Conservation (phyloP, 2,888 invertebrate genomes). For the Amblyjoppa fuscipennis region DNA sequence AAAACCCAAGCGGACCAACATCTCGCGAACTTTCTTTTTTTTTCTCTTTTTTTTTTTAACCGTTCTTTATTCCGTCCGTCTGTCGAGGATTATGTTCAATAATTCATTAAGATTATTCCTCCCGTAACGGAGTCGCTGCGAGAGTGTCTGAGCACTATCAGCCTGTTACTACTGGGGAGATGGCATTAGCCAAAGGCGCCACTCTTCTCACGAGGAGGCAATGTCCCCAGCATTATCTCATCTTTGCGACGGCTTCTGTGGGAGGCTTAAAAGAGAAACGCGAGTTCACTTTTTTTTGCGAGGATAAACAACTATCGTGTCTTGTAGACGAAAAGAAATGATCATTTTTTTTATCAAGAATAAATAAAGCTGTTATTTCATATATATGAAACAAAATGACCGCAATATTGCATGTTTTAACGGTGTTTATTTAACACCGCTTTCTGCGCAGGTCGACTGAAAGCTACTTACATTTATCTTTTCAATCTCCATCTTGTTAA, state of each 20-base stretch:
- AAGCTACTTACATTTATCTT: too few species aligned
- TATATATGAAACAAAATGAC: too few species aligned
- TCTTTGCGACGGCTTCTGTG: background rate
- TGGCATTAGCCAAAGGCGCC: constrained; percentile 28
- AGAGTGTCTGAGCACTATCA: constrained; percentile 38
- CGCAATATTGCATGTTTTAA: too few species aligned
- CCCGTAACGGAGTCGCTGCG: constrained; percentile 9
- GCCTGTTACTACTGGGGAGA: constrained; percentile 28
- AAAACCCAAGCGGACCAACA: constrained; percentile 43
- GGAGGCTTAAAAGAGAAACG: background rate
- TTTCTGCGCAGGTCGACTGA: too few species aligned
- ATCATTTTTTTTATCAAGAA: background rate
- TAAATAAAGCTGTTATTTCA: too few species aligned
- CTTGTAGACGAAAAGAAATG: background rate
- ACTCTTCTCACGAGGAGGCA: constrained; percentile 1
- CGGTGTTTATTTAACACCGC: too few species aligned
- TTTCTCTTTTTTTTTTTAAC: background rate
- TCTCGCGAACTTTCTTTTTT: constrained; percentile 23
- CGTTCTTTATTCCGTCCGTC: constrained; percentile 35
- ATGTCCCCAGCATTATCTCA: background rate
- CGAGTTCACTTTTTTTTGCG: background rate
- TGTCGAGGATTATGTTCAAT: constrained; percentile 63
- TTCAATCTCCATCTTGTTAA: too few species aligned
- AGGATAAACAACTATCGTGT: background rate
- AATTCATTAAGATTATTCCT: constrained; percentile 60